A percentile compares a stretch with the other conserved stretches of the same genome.
Evolutionary conservation across 2,797 vertebrate species (phyloP).

Genomic region (Erethizon dorsatum): DNA sequence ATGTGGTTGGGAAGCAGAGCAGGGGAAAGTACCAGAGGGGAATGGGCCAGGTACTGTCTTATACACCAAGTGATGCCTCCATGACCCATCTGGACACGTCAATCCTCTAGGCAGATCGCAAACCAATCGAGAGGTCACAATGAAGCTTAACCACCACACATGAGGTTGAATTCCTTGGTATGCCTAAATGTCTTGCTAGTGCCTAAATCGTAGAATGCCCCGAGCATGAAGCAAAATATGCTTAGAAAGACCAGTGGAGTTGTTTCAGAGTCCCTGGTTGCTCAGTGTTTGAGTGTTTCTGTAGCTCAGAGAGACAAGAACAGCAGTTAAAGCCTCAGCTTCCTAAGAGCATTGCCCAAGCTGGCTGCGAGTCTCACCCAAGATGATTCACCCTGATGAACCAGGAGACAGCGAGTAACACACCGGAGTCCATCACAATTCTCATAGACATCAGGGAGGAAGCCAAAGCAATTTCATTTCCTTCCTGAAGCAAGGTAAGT

Average conservation of each 20-base stretch:
- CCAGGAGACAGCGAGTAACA: background rate
- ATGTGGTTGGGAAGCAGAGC: background rate
- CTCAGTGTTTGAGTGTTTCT: rapidly evolving
- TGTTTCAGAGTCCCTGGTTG: no score
- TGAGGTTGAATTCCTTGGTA: background rate
- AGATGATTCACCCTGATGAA: no score
- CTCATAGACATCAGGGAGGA: no score
- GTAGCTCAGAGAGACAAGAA: rapidly evolving
- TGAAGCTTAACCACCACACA: background rate
- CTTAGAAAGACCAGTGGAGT: background rate
- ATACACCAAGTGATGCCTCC: background rate
- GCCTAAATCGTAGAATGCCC: background rate
- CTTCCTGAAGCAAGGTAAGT: background rate
- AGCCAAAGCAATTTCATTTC: background rate
- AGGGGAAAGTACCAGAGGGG: background rate
- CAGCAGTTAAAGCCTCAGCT: background rate
- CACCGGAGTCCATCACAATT: background rate
- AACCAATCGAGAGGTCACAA: background rate
- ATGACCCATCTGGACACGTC: background rate
- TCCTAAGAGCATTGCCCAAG: background rate
- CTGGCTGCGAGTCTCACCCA: background rate
- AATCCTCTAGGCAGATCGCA: background rate
- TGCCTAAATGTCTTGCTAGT: background rate
- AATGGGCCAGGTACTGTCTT: background rate
- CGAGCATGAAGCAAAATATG: background rate